Percentiles rank a stretch among this genome's conserved stretches.
Evolutionary conservation across 2,888 invertebrate genomes (phyloP).

Genomic region (Andrena marginata): DNA sequence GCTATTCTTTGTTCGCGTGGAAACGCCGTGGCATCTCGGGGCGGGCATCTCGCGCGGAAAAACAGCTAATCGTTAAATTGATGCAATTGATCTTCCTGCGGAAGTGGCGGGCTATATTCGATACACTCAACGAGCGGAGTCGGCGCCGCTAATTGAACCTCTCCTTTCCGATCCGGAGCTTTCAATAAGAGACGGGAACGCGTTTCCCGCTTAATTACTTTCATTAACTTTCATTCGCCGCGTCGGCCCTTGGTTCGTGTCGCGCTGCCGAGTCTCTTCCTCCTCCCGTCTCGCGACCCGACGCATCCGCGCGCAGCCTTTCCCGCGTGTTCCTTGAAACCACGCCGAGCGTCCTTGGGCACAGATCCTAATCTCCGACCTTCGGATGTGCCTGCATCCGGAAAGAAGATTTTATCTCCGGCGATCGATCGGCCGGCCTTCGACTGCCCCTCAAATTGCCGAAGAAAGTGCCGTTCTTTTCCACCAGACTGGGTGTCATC

Average conservation of each 20-base stretch:
- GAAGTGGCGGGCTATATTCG: constrained; percentile 57
- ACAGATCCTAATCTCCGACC: constrained; percentile 70
- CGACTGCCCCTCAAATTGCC: constrained; percentile 55
- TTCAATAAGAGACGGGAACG: constrained; percentile 34
- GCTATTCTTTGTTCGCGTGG: neutral
- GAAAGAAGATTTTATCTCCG: constrained; percentile 64
- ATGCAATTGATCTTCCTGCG: constrained; percentile 67
- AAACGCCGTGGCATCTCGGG: neutral
- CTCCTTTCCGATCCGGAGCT: constrained; percentile 50
- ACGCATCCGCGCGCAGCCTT: neutral
- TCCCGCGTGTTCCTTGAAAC: constrained; percentile 29
- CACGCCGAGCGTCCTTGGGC: constrained; percentile 49
- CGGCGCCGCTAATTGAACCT: constrained; percentile 58
- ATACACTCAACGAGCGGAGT: constrained; percentile 62
- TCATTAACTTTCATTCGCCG: constrained; percentile 63
- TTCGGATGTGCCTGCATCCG: constrained; percentile 65
- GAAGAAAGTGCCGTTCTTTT: constrained; percentile 59
- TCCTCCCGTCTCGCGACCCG: neutral
- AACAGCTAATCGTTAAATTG: constrained; percentile 66
- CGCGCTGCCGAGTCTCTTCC: neutral
- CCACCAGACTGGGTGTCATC: neutral
- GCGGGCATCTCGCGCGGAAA: constrained; percentile 1
- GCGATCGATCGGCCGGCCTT: constrained; percentile 60
- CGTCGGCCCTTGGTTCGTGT: neutral
- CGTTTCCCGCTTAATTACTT: constrained; percentile 63